phyloP scores from a whole-genome alignment of 2,113 vertebrate species.

The Australoheros scitulus region DNA sequence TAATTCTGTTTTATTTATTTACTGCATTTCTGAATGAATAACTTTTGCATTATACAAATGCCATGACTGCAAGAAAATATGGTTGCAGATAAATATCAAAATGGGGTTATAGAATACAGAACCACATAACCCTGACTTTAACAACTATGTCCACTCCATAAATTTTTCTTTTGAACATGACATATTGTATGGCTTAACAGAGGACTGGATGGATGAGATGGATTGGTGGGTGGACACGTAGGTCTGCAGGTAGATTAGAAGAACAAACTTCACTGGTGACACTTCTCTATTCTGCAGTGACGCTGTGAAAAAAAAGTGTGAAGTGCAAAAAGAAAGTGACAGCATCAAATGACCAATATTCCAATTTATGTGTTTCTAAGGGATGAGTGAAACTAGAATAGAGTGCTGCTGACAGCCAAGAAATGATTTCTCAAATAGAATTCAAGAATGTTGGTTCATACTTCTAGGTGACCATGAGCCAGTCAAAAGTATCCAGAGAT shows the following conservation, averaged over 20 bases:
- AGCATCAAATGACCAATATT: constrained; percentile 71
- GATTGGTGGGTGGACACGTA: constrained; percentile 55
- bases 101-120: constrained; percentile 17
- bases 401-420: constrained; percentile 73
- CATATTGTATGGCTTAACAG: constrained; percentile 39
- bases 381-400: constrained; percentile 71
- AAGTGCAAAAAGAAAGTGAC: constrained; percentile 68
- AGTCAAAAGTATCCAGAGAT: background rate
- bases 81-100: background rate
- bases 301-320: constrained; percentile 36
- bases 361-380: constrained; percentile 60
- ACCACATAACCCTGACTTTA: constrained; percentile 26
- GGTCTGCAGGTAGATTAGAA: constrained; percentile 46
- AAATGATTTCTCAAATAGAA: constrained; percentile 76
- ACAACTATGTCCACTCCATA: constrained; percentile 40
- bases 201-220: constrained; percentile 55
- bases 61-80: background rate
- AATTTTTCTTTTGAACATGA: constrained; percentile 37
- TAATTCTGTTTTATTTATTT: background rate
- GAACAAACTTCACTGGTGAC: constrained; percentile 50
- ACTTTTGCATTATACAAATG: background rate
- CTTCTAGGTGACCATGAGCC: background rate
- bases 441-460: constrained; percentile 28
- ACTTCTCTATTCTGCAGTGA: constrained; percentile 57
- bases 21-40: background rate